Percentiles rank a stretch among this genome's conserved stretches.
These are phyloP conservation scores for Gastracanthus pulcherrimus DNA, from an alignment of 2,888 invertebrate species.

Conservation along the genomic window DNA sequence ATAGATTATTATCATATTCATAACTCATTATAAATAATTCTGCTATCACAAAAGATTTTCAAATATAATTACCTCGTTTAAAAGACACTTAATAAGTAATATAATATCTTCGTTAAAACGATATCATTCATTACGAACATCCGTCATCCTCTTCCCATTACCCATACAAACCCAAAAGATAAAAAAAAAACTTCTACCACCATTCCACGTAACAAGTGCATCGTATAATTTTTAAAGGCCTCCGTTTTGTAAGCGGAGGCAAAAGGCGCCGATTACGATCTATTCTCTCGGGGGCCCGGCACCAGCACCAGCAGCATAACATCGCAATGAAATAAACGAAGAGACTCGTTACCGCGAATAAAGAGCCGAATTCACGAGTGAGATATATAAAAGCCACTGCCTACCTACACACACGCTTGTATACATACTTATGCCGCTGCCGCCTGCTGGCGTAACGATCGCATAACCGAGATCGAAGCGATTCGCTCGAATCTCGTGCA, in stretches of 20 bases:
- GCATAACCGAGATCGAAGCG: constrained; percentile 47
- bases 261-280: constrained; percentile 38
- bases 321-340: constrained; percentile 26
- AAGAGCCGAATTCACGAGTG: constrained; percentile 33
- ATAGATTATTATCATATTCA: too few relatives aligned
- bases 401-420: too few relatives aligned
- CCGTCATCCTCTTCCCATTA: neutral
- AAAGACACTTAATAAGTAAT: neutral
- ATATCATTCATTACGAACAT: neutral
- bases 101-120: neutral
- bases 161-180: too few relatives aligned
- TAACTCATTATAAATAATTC: too few relatives aligned
- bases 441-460: constrained; percentile 45
- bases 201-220: constrained; percentile 20
- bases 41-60: too few relatives aligned
- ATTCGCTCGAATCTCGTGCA: constrained; percentile 19
- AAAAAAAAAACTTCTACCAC: neutral
- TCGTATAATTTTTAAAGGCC: constrained; percentile 50
- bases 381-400: constrained; percentile 14
- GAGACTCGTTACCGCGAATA: constrained; percentile 37
- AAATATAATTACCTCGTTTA: neutral
- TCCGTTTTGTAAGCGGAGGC: constrained; percentile 50
- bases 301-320: constrained; percentile 2
- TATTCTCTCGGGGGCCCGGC: constrained; percentile 13
- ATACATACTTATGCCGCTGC: too few relatives aligned